phyloP scores from a whole-genome alignment of 2,113 vertebrate genomes.

The Gambusia affinis region DNA sequence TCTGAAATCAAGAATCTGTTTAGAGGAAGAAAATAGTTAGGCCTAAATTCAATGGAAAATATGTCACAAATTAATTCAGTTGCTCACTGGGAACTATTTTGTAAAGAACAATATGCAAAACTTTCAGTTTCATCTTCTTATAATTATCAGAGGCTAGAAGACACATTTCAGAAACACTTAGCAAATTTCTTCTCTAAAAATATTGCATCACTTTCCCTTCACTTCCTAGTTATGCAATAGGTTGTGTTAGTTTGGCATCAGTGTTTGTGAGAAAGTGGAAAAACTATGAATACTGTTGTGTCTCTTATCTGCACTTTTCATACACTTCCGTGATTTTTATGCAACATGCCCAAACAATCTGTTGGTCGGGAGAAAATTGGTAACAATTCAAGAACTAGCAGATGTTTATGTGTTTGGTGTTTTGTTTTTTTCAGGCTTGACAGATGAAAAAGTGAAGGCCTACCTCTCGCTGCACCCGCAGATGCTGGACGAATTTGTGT shows the following conservation, averaged over 20 bases:
- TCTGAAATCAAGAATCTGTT: too few species aligned
- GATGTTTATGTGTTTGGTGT: not conserved
- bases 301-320: not conserved
- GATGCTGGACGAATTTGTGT: constrained; percentile 98
- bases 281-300: not conserved
- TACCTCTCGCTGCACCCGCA: constrained; percentile 98
- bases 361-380: not conserved
- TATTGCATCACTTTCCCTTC: too few species aligned
- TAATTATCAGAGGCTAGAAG: too few species aligned
- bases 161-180: too few species aligned
- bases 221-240: too few species aligned
- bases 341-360: not conserved
- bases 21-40: too few species aligned
- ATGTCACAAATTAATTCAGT: too few species aligned
- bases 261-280: not conserved
- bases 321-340: not conserved
- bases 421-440: constrained; percentile 86
- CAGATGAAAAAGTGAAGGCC: constrained; percentile 99
- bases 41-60: too few species aligned
- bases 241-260: not conserved
- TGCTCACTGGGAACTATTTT: too few species aligned
- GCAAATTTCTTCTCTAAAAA: too few species aligned
- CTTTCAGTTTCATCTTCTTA: too few species aligned
- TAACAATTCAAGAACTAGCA: not conserved
- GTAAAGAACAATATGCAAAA: too few species aligned